A percentile compares a stretch with the other conserved stretches of the same genome.
Conservation (phyloP, 1,140 invertebrate species). For the Ooceraea biroi region DNA sequence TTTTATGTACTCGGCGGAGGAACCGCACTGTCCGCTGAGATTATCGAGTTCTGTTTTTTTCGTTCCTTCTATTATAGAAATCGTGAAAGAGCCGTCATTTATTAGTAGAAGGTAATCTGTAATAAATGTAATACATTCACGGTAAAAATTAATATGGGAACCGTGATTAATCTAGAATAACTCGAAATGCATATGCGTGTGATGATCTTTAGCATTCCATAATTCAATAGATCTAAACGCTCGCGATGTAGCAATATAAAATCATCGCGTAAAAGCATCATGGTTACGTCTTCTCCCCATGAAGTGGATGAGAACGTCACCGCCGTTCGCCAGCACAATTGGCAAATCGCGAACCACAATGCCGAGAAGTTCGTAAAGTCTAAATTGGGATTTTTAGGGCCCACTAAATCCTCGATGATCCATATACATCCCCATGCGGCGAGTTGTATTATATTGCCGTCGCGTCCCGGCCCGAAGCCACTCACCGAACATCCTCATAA, state of each 20-base stretch:
- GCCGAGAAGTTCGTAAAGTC: constrained; percentile 64
- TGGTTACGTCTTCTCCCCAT: constrained; percentile 35
- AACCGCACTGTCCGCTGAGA: background rate
- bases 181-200: background rate
- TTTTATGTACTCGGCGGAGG: constrained; percentile 37
- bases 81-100: background rate
- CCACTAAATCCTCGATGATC: constrained; percentile 64
- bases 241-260: constrained; percentile 49
- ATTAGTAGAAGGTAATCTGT: constrained; percentile 7
- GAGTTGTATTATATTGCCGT: constrained; percentile 26
- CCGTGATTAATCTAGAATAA: constrained; percentile 42
- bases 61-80: background rate
- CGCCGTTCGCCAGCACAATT: constrained; percentile 7
- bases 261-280: constrained; percentile 39
- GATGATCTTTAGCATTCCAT: constrained; percentile 20
- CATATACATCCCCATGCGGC: constrained; percentile 26
- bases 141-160: constrained; percentile 43
- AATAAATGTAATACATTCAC: background rate
- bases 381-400: constrained; percentile 72
- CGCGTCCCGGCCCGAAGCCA: background rate
- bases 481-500: constrained; percentile 46
- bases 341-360: constrained; percentile 48
- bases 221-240: constrained; percentile 24
- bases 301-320: constrained; percentile 50
- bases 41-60: constrained; percentile 15